These are phyloP conservation scores for Botia kubotai DNA, from an alignment of 2,797 vertebrate species.

Conservation along the genomic window DNA sequence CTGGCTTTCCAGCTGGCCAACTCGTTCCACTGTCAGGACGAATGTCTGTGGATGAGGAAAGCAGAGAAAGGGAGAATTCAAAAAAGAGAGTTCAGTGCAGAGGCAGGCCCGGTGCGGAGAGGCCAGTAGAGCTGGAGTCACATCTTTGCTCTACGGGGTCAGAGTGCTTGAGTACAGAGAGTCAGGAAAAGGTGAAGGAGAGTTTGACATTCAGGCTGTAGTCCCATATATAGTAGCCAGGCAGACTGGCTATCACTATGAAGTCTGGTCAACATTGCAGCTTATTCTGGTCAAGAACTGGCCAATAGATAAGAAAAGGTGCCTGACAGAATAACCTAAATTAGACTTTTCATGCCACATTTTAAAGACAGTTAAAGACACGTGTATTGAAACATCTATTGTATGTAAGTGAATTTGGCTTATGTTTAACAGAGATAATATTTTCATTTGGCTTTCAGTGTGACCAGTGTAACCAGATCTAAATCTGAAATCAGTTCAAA, in stretches of 20 bases:
- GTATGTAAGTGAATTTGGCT: no score
- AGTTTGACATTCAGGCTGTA: constrained; percentile 1
- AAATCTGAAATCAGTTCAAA: no score
- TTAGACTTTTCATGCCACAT: neutral
- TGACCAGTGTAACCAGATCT: no score
- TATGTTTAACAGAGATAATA: no score
- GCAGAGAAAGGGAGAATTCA: constrained; percentile 1
- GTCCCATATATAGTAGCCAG: neutral
- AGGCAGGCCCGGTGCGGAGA: constrained; percentile 7
- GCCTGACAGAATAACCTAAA: no score
- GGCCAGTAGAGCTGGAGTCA: constrained; percentile 22
- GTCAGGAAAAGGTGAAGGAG: constrained; percentile 29
- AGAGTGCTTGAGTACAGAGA: constrained; percentile 10
- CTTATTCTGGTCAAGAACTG: neutral
- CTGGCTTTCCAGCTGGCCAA: constrained; percentile 55
- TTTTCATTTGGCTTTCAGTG: no score
- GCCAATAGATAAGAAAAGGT: neutral
- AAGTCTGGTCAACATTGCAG: neutral
- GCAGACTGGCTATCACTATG: neutral
- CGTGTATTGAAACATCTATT: no score
- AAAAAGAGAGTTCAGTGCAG: constrained; percentile 9
- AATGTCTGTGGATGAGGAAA: constrained; percentile 49
- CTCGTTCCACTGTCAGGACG: constrained; percentile 56
- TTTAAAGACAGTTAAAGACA: no score
- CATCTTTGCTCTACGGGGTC: constrained; percentile 32